Base-by-base conservation (phyloP, 2,113 vertebrate species). In the Cranoglanis bouderius region DNA sequence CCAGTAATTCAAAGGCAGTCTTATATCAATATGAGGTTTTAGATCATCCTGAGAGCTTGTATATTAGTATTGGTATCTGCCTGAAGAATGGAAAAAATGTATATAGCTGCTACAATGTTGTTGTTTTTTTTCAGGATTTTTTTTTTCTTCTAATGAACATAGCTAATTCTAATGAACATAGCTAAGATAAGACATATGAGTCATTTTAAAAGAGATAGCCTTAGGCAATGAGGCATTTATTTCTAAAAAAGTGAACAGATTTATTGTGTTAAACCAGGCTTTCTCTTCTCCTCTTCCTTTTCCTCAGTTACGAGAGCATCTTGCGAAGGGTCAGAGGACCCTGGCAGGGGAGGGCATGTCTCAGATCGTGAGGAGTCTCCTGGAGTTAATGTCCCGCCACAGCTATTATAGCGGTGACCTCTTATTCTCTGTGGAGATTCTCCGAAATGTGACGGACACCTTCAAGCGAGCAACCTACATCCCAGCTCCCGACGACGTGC, bases 401-500 rank as follows among this genome's bases (percentile, higher is more conserved):
- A 98, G 95, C 92, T 99, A 98, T 96, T 98, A 98, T 93, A 99
- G 98, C 19, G 98, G 98, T 88, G 98, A 99, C 96, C 97, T 99
- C 94, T 97, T 99, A 91, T 99, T 99, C 97, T 99, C 98, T 2
- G 98, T 98, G 95, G 98, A 99, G 96, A 99, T 99, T 94, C 96
- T 99, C 93, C 97, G 98, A 96, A 99, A 99, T 87, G 98, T 99
- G 96, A 99, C 98, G 63, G 98, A 99, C 95, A 99, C 98, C 94
- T 99, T 99, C 97, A 99, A 99, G 95, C 97, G 98, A 96, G 98
- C 98, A 96, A 99, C 97, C 93, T 99, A 98, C 92, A 96, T 96
- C 94, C 98, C 98, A 83, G 98, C 97, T 86, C 95, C 97, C 26
- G 98, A 99, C 93, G 98, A 99, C 6, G 97, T 99, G 94, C 98